phyloP scores from a whole-genome alignment of 2,888 invertebrate species.

The Thereva nobilitata region DNA sequence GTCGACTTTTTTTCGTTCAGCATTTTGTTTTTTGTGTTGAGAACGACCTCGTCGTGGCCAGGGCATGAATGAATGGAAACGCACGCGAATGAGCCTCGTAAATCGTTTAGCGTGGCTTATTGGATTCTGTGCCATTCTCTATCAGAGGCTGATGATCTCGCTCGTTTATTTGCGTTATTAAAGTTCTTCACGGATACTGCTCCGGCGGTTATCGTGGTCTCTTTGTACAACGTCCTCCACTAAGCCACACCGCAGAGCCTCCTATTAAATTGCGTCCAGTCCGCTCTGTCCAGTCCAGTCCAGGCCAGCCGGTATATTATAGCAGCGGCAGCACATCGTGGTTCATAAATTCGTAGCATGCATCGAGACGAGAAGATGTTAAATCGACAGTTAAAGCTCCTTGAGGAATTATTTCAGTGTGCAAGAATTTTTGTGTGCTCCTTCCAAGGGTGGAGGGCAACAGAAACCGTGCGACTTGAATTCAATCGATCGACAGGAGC shows the following conservation, averaged over 20 bases:
- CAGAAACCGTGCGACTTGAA: conserved; percentile 18
- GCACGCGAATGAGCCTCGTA: conserved; percentile 43
- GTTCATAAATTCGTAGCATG: conserved; percentile 5
- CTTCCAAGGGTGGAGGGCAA: conserved; percentile 1
- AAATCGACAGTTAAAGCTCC: conserved; percentile 24
- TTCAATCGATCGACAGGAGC: conserved; percentile 23
- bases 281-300: too few relatives aligned
- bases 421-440: background rate
- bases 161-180: conserved; percentile 36
- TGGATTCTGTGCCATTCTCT: conserved; percentile 35
- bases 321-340: background rate
- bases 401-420: conserved; percentile 12
- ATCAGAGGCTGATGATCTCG: conserved; percentile 32
- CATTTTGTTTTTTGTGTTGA: conserved; percentile 18
- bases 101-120: conserved; percentile 36
- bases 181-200: conserved; percentile 34
- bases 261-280: conserved; percentile 22
- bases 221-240: conserved; percentile 5
- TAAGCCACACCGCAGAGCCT: conserved; percentile 13
- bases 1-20: background rate
- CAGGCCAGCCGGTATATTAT: too few relatives aligned
- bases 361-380: conserved; percentile 1
- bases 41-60: conserved; percentile 30
- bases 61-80: conserved; percentile 45
- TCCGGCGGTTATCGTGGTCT: conserved; percentile 14